Evolutionary conservation across 2,888 invertebrate species (phyloP).

Genomic region (Sinelater perroti): DNA sequence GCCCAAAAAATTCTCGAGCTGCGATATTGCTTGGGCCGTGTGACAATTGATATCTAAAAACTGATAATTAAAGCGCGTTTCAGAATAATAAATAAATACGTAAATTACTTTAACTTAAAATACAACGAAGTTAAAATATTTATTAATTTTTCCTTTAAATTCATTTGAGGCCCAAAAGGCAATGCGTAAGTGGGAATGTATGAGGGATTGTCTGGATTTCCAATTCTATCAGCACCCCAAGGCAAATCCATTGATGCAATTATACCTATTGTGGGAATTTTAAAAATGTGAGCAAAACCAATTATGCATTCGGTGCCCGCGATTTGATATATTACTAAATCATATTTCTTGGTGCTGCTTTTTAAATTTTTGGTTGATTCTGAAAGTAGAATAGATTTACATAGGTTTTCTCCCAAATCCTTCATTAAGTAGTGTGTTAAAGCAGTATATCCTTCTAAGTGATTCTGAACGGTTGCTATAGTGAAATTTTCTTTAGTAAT

Average conservation of each 20-base stretch:
- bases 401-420: constrained; percentile 39
- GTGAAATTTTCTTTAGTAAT: constrained; percentile 34
- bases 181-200: constrained; percentile 65
- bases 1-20: constrained; percentile 64
- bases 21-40: not conserved
- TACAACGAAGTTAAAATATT: constrained; percentile 55
- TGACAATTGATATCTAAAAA: not conserved
- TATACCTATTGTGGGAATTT: constrained; percentile 65
- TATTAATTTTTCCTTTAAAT: constrained; percentile 63
- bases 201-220: constrained; percentile 67
- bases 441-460: not conserved
- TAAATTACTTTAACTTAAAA: constrained; percentile 20
- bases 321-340: constrained; percentile 66
- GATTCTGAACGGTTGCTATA: constrained; percentile 15
- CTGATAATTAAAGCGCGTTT: not conserved
- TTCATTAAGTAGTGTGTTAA: constrained; percentile 27
- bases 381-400: constrained; percentile 47
- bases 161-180: constrained; percentile 63
- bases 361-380: constrained; percentile 42
- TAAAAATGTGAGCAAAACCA: constrained; percentile 65
- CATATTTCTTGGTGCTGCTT: constrained; percentile 60
- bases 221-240: constrained; percentile 65
- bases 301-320: constrained; percentile 69
- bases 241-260: constrained; percentile 67
- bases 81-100: not conserved